Evolutionary conservation across 2,113 vertebrate genomes (phyloP).

Genomic region (Xiphophorus couchianus): DNA sequence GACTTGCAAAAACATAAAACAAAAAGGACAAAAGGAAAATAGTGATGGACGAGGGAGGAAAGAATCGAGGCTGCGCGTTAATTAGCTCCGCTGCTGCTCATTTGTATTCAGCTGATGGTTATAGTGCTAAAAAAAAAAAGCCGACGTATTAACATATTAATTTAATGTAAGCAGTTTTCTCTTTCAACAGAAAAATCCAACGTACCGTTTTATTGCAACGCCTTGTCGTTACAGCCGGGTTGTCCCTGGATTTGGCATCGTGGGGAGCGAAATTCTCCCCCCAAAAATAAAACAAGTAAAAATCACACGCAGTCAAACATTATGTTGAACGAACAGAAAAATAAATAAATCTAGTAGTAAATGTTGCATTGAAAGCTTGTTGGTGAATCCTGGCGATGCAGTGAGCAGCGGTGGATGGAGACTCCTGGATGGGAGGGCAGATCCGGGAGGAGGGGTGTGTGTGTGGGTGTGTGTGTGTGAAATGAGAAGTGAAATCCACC

Average conservation of each 20-base stretch:
- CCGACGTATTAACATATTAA: too few relatives aligned
- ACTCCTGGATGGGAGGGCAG: constrained; percentile 45
- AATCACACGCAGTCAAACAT: constrained; percentile 14
- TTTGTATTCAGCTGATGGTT: constrained; percentile 28
- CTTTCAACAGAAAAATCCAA: constrained; percentile 11
- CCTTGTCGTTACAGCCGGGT: constrained; percentile 30
- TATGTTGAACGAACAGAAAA: too few relatives aligned
- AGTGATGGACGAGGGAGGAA: constrained; percentile 28
- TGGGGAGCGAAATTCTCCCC: constrained; percentile 25
- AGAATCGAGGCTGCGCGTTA: constrained; percentile 48
- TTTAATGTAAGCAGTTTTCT: too few relatives aligned
- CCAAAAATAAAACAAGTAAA: not conserved
- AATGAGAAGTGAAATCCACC: constrained; percentile 59
- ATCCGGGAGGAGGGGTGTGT: constrained; percentile 29
- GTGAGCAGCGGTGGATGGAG: constrained; percentile 58
- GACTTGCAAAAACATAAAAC: not conserved
- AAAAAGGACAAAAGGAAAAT: constrained; percentile 58
- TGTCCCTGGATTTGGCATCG: constrained; percentile 36
- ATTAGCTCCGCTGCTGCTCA: constrained; percentile 25
- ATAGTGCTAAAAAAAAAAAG: not conserved
- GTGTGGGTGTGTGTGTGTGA: constrained; percentile 36
- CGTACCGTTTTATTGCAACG: constrained; percentile 51
- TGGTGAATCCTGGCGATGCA: constrained; percentile 25
- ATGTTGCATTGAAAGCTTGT: not conserved
- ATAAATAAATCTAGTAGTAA: not conserved